Conservation (phyloP, 1,140 invertebrate species). For the Acyrthosiphon pisum region DNA sequence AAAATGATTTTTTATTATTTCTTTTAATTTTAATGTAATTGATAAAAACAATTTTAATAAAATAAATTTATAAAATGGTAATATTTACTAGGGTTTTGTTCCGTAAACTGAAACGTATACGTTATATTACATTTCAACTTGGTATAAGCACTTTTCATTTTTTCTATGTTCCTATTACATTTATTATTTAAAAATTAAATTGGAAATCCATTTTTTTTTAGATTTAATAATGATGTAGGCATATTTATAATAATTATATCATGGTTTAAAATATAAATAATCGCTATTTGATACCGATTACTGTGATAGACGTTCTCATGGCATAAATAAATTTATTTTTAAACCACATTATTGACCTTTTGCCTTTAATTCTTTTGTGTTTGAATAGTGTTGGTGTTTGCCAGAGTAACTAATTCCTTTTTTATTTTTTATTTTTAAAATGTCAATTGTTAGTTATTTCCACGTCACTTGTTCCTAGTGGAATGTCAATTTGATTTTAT, state of each 20-base stretch:
- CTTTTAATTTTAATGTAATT: not conserved
- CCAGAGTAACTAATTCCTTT: conserved; percentile 10
- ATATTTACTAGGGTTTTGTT: not conserved
- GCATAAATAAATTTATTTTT: conserved; percentile 7
- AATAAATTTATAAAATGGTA: not conserved
- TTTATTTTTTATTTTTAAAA: conserved; percentile 30
- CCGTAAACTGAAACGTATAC: not conserved
- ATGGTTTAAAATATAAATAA: not conserved
- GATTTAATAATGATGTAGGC: not conserved
- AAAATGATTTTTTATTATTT: not conserved
- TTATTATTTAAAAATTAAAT: not conserved
- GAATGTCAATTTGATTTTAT: conserved; percentile 4
- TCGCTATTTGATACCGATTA: not conserved
- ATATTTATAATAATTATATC: not conserved
- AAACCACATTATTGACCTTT: conserved; percentile 50
- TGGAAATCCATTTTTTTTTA: not conserved
- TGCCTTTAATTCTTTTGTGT: conserved; percentile 34
- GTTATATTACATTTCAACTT: not conserved
- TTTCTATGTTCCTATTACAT: not conserved
- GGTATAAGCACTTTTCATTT: not conserved
- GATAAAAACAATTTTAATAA: not conserved
- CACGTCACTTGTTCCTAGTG: not conserved
- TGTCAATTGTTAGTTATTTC: conserved; percentile 39
- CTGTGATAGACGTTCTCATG: not conserved
- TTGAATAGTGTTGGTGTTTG: conserved; percentile 27